These are phyloP conservation scores for Tolmerus cingulatus DNA, from an alignment of 2,888 invertebrate genomes.

Conservation along the genomic window DNA sequence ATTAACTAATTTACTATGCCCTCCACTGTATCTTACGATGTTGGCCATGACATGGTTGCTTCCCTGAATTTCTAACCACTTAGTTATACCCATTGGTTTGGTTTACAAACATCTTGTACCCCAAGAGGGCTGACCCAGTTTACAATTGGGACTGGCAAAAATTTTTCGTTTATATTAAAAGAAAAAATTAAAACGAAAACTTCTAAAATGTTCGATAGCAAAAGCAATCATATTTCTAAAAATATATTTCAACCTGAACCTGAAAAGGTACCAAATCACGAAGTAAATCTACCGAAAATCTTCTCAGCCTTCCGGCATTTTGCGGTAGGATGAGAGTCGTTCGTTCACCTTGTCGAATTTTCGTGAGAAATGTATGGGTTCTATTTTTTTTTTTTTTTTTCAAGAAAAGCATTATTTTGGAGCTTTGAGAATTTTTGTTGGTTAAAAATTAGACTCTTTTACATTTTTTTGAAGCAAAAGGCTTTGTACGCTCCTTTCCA, in stretches of 20 bases:
- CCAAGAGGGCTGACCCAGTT: background rate
- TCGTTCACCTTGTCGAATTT: background rate
- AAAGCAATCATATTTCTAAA: background rate
- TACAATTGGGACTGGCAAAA: background rate
- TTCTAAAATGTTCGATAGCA: background rate
- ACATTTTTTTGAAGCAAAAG: background rate
- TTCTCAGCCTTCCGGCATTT: background rate
- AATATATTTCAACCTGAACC: background rate
- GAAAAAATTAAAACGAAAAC: background rate
- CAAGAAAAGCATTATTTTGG: background rate
- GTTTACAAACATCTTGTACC: background rate
- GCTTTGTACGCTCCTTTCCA: background rate
- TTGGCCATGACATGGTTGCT: background rate
- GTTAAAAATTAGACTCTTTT: background rate
- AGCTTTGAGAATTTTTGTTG: background rate
- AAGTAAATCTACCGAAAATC: background rate
- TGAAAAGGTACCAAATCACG: background rate
- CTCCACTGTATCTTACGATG: background rate
- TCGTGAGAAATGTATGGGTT: background rate
- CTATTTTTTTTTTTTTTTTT: background rate
- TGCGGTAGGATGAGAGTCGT: background rate
- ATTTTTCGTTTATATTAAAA: background rate
- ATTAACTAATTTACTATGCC: background rate
- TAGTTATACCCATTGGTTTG: background rate
- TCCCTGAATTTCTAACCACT: background rate